Evolutionary conservation across 2,888 invertebrate species (phyloP).

Genomic region (Myopa testacea): DNA sequence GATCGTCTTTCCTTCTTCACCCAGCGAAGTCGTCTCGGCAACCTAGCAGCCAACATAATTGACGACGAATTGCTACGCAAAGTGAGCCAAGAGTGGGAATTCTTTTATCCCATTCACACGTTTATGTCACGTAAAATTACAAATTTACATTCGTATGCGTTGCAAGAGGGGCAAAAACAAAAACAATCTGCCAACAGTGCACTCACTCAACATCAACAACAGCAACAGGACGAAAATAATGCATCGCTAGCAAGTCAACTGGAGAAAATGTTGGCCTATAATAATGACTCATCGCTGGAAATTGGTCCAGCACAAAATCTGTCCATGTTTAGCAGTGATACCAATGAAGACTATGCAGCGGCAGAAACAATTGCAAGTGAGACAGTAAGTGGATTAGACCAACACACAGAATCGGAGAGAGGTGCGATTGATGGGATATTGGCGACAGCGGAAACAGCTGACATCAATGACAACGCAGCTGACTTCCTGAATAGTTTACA

Average conservation of each 20-base stretch:
- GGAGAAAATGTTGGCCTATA: slow-evolving; percentile 28
- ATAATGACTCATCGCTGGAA: slow-evolving; percentile 19
- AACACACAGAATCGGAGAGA: not conserved
- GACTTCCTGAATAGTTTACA: not conserved
- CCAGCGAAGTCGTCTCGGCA: slow-evolving; percentile 52
- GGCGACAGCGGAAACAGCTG: not conserved
- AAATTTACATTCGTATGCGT: slow-evolving; percentile 64
- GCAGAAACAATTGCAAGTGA: slow-evolving; percentile 42
- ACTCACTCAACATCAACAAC: slow-evolving; percentile 37
- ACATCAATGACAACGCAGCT: slow-evolving; percentile 35
- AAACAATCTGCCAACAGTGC: slow-evolving; percentile 35
- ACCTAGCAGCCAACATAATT: slow-evolving; percentile 45
- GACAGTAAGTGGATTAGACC: slow-evolving; percentile 20
- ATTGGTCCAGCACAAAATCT: slow-evolving; percentile 18
- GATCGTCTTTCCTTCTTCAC: slow-evolving; percentile 1
- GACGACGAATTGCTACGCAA: slow-evolving; percentile 51
- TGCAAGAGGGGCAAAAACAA: slow-evolving; percentile 47
- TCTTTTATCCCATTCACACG: slow-evolving; percentile 61
- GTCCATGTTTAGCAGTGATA: slow-evolving; percentile 49
- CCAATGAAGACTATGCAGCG: slow-evolving; percentile 49
- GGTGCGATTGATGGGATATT: not conserved
- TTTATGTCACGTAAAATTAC: slow-evolving; percentile 64
- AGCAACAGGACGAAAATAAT: slow-evolving; percentile 35
- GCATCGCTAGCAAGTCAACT: slow-evolving; percentile 34
- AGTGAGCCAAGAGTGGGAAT: slow-evolving; percentile 63